Percentiles rank a stretch among this genome's conserved stretches.
Evolutionary conservation across 2,888 invertebrate species (phyloP).

Genomic region (Ceraclea dissimilis): DNA sequence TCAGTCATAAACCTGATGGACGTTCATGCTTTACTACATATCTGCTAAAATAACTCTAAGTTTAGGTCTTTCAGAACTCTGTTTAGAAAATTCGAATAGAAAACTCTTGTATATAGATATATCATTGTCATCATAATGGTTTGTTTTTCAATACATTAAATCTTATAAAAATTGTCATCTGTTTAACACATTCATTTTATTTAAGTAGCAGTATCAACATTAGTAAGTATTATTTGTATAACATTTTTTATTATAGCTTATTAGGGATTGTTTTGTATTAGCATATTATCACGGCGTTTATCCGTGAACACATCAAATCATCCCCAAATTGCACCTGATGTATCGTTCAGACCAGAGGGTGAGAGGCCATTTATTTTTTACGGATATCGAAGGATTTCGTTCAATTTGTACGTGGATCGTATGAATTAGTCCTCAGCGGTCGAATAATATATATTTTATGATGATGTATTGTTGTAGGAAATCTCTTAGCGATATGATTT

Average conservation of each 20-base stretch:
- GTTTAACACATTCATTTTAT: no score
- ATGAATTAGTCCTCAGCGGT: slow-evolving; percentile 8
- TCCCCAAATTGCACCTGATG: slow-evolving; percentile 1
- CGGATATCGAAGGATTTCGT: slow-evolving; percentile 26
- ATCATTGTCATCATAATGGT: no score
- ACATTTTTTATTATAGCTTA: background rate
- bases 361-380: slow-evolving; percentile 24
- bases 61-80: no score
- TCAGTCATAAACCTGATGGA: no score
- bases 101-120: no score
- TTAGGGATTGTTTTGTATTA: background rate
- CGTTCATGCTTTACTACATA: no score
- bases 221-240: background rate
- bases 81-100: no score
- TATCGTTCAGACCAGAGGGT: slow-evolving; percentile 7
- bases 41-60: no score
- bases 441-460: background rate
- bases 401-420: slow-evolving; percentile 22
- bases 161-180: no score
- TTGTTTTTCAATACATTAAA: no score
- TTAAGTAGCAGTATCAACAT: background rate
- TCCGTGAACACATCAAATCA: background rate
- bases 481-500: background rate
- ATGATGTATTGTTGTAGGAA: background rate
- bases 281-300: background rate